Evolutionary conservation across 2,113 vertebrate species (phyloP), one percentile per base, ranked within the genome.

Genomic region (Sylvietta virens): DNA sequence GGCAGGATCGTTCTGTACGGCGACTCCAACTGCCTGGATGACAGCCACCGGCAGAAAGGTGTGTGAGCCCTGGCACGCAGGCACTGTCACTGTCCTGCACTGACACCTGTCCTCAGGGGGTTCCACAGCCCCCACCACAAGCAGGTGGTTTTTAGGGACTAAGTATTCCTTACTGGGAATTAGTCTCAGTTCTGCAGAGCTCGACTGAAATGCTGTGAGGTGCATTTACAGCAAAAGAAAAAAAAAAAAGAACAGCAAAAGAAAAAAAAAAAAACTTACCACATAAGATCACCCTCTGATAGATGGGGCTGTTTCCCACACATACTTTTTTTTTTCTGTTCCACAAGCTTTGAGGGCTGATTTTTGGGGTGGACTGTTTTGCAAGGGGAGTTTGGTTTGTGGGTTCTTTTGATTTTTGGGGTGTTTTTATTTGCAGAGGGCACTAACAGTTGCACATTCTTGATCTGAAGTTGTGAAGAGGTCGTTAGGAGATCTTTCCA

Each of bases 31-130:
- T 99, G 99, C 95, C 97, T 99, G 88, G 99, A 99, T 16, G 99
- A 99, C 97, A 99, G 99, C 96, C 99, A 99, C 96, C 98, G 99
- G 24, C 99, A 99, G 96, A 99, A 99, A 98, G 99, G 99, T 99
- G 77, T 13, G 96, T 64, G 13, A 27, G 33, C 47, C 33, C 13
- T 13, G 51, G 26, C 45, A 22, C 0, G 3, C 37, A 21, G 47
- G 31, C 33, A 3, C 0, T 15, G 28, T 6, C 48, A 2, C 4
- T 71, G 18, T 6, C 73, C 35, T 22, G 8, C 58, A 7, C 47
- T 86, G 30, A 2, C 47, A 51, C 1, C 35, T 26, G 40, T 15
- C 19, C 48, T 30, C 0, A 3, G 66, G 31, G 11, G 5, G 1
- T 23, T 45, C 39, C 50, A 26, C 51, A 65, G 48, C 50, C 76